Percentiles rank a stretch among this genome's conserved stretches.
Evolutionary conservation across 1,140 invertebrate species (phyloP).

Genomic region (Penaeus indicus): DNA sequence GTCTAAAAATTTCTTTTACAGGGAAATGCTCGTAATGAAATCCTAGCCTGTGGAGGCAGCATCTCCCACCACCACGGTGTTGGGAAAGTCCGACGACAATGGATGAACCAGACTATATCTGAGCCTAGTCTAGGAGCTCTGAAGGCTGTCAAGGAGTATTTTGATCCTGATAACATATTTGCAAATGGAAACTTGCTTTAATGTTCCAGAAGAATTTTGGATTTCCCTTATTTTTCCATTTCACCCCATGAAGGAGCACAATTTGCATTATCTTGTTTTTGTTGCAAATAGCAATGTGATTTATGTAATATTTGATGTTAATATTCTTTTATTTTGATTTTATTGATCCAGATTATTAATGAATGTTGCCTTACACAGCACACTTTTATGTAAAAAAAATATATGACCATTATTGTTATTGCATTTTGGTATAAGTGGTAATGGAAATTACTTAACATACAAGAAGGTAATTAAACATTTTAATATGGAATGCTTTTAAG

Average conservation of each 20-base stretch:
- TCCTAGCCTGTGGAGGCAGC: conserved; percentile 89
- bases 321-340: too few species aligned
- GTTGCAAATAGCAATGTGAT: too few species aligned
- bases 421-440: too few species aligned
- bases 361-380: too few species aligned
- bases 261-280: too few species aligned
- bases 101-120: conserved; percentile 73
- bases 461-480: too few species aligned
- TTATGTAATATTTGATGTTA: too few species aligned
- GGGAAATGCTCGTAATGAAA: conserved; percentile 90
- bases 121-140: conserved; percentile 76
- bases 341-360: too few species aligned
- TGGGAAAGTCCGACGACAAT: conserved; percentile 90
- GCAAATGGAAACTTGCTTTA: conserved; percentile 83
- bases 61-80: conserved; percentile 97
- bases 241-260: not conserved
- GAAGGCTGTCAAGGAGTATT: conserved; percentile 83
- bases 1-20: not conserved
- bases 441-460: too few species aligned
- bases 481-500: too few species aligned
- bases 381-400: too few species aligned
- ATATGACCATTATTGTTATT: too few species aligned
- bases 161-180: conserved; percentile 97
- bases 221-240: not conserved
- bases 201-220: not conserved